These are phyloP conservation scores for Vandiemenella viatica DNA, from an alignment of 2,888 invertebrate species.

Conservation along the genomic window DNA sequence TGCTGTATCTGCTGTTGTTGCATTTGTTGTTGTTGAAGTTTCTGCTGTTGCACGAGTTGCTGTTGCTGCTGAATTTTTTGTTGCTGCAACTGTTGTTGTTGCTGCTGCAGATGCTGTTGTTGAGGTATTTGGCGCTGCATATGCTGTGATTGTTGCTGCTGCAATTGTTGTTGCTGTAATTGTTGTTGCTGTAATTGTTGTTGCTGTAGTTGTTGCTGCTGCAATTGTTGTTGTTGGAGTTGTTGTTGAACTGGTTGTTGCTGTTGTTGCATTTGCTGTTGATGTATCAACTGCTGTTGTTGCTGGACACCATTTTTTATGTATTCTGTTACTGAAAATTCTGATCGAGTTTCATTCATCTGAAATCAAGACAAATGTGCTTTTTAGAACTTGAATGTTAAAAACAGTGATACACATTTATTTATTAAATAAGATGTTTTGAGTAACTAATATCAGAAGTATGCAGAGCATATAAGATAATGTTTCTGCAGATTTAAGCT, in stretches of 20 bases:
- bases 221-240: constrained; percentile 10
- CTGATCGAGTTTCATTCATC: constrained; percentile 10
- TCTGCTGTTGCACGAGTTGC: constrained; percentile 3
- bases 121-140: constrained; percentile 17
- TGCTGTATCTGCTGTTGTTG: constrained; percentile 13
- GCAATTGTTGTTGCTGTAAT: constrained; percentile 10
- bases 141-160: constrained; percentile 10
- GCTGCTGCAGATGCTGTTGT: constrained; percentile 11
- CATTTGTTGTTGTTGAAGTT: constrained; percentile 5
- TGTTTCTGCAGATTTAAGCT: too few species aligned
- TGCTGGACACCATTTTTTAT: constrained; percentile 8
- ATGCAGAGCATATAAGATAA: too few species aligned
- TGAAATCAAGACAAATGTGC: too few species aligned
- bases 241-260: constrained; percentile 1
- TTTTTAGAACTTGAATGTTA: too few species aligned
- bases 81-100: constrained; percentile 8
- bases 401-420: too few species aligned
- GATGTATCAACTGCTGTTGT: constrained; percentile 5
- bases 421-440: too few species aligned
- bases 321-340: constrained; percentile 8
- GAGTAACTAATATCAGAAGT: too few species aligned
- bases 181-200: constrained; percentile 1
- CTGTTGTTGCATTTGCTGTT: constrained; percentile 14
- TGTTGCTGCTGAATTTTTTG: constrained; percentile 8
- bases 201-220: constrained; percentile 5